phyloP scores from a whole-genome alignment of 2,888 invertebrate species.

The Lepidocyrtinus sp. region DNA sequence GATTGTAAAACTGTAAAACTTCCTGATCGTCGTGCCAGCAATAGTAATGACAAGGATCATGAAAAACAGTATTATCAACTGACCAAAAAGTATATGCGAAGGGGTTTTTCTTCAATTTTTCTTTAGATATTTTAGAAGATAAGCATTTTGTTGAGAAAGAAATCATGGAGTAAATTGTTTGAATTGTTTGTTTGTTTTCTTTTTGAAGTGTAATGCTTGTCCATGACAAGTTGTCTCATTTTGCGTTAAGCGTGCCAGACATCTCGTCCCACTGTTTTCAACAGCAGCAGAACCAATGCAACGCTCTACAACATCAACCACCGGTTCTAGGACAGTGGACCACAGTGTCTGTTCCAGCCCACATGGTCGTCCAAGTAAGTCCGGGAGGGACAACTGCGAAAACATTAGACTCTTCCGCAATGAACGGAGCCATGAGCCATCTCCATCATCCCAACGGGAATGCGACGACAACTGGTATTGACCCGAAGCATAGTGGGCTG shows the following conservation, averaged over 20 bases:
- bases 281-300: slow-evolving; percentile 53
- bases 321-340: slow-evolving; percentile 63
- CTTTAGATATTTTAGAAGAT: neutral
- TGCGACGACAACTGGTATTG: slow-evolving; percentile 15
- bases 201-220: slow-evolving; percentile 67
- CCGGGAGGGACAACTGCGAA: slow-evolving; percentile 42
- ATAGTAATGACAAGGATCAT: neutral
- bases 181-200: neutral
- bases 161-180: neutral
- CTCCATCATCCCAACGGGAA: slow-evolving; percentile 16
- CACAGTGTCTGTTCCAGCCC: slow-evolving; percentile 66
- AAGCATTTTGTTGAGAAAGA: neutral
- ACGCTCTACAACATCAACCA: slow-evolving; percentile 42
- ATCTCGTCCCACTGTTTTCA: slow-evolving; percentile 62
- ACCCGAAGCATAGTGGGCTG: slow-evolving; percentile 29
- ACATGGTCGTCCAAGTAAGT: slow-evolving; percentile 58
- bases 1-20: neutral
- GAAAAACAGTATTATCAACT: slow-evolving; percentile 33
- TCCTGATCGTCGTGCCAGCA: neutral
- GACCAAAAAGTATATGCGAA: slow-evolving; percentile 50
- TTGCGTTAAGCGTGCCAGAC: slow-evolving; percentile 68
- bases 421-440: slow-evolving; percentile 41
- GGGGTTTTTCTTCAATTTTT: neutral
- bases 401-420: slow-evolving; percentile 32
- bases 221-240: slow-evolving; percentile 68